Evolutionary conservation across 2,113 vertebrate genomes (phyloP).

Genomic region (Cyphomyrus discorhynchus): DNA sequence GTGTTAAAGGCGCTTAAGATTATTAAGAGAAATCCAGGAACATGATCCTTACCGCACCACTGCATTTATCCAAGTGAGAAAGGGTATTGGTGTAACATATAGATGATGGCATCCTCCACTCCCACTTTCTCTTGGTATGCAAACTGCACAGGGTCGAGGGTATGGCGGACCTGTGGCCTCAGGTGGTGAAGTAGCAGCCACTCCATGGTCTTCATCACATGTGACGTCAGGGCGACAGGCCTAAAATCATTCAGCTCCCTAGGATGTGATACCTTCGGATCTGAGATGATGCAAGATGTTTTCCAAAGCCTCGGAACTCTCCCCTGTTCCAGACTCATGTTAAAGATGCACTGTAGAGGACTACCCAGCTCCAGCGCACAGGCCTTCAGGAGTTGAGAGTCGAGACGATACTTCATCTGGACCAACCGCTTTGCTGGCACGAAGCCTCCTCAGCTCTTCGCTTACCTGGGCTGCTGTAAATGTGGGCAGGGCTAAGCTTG

Average conservation of each 20-base stretch:
- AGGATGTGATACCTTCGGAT: background rate
- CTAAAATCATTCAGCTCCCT: background rate
- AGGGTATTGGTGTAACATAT: background rate
- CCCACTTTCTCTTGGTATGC: background rate
- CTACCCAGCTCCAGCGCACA: background rate
- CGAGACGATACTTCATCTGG: constrained; percentile 3
- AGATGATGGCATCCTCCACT: constrained; percentile 17
- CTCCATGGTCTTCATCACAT: constrained; percentile 14
- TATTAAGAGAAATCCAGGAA: background rate
- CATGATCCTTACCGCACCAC: background rate
- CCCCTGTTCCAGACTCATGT: background rate
- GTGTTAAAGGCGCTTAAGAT: background rate
- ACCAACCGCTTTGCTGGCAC: constrained; percentile 14
- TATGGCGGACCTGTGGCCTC: background rate
- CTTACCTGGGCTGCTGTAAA: background rate
- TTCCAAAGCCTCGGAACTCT: background rate
- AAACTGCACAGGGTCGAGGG: constrained; percentile 16
- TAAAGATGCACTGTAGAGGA: constrained; percentile 9
- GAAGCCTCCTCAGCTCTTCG: constrained; percentile 4
- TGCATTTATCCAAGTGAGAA: constrained; percentile 1
- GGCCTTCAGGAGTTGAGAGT: background rate
- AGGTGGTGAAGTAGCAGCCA: constrained; percentile 3
- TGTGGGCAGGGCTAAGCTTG: too few species aligned
- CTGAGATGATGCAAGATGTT: background rate
- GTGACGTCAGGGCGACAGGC: background rate